Evolutionary conservation across 2,797 vertebrate species (phyloP).

Genomic region (Melanotaenia pygmaea): DNA sequence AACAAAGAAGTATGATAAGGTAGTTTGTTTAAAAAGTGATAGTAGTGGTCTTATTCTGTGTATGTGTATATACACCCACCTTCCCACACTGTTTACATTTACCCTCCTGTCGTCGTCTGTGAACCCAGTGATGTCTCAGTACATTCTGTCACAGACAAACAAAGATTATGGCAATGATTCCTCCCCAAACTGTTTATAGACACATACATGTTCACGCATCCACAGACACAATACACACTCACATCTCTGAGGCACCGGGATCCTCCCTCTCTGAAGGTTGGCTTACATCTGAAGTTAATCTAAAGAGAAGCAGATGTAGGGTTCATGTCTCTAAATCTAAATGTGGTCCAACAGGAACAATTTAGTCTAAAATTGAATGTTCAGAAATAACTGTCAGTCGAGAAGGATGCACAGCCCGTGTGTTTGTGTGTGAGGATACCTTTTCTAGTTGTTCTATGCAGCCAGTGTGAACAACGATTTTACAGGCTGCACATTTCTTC

Average conservation of each 20-base stretch:
- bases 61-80: conserved; percentile 73
- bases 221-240: conserved; percentile 61
- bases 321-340: neutral
- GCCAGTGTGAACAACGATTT: conserved; percentile 94
- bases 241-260: conserved; percentile 94
- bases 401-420: conserved; percentile 10
- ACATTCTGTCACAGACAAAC: conserved; percentile 85
- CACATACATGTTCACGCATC: neutral
- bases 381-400: conserved; percentile 15
- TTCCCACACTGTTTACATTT: conserved; percentile 98
- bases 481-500: conserved; percentile 96
- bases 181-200: neutral
- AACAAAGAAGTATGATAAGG: conserved; percentile 33
- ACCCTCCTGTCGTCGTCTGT: conserved; percentile 94
- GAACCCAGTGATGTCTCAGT: conserved; percentile 97
- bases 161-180: conserved; percentile 9
- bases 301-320: conserved; percentile 63
- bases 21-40: neutral
- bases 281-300: conserved; percentile 99
- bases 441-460: conserved; percentile 97
- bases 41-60: neutral
- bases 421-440: conserved; percentile 75
- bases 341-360: conserved; percentile 6
- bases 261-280: conserved; percentile 94
- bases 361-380: conserved; percentile 6